Conservation (phyloP, 1,140 invertebrate species). For the Pseudomyrmex sp. region DNA sequence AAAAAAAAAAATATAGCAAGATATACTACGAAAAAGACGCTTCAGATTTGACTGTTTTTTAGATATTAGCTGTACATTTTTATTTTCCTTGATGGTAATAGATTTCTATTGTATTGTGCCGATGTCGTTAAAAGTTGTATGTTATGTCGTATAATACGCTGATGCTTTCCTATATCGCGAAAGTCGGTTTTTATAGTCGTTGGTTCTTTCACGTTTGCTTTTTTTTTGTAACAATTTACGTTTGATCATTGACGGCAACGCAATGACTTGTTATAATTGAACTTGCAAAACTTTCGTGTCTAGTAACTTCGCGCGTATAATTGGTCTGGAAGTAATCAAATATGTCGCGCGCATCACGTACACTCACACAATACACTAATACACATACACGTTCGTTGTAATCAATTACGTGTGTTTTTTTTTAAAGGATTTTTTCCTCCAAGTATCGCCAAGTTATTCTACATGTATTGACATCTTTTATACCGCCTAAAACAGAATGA, state of each 20-base stretch:
- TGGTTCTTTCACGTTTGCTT: slow-evolving; percentile 24
- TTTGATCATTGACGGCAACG: neutral
- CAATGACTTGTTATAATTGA: slow-evolving; percentile 35
- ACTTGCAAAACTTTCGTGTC: slow-evolving; percentile 22
- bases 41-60: slow-evolving; percentile 78
- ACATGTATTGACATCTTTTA: slow-evolving; percentile 63
- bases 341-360: slow-evolving; percentile 63
- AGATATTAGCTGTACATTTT: slow-evolving; percentile 32
- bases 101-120: slow-evolving; percentile 22
- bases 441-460: slow-evolving; percentile 46
- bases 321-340: slow-evolving; percentile 77
- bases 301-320: slow-evolving; percentile 38
- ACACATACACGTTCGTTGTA: slow-evolving; percentile 56
- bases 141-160: slow-evolving; percentile 9
- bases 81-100: neutral
- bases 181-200: slow-evolving; percentile 29
- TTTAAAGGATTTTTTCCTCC: slow-evolving; percentile 44
- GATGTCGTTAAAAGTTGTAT: slow-evolving; percentile 35
- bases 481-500: slow-evolving; percentile 68
- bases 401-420: slow-evolving; percentile 31
- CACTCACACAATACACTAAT: too few species aligned
- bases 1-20: slow-evolving; percentile 44
- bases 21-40: slow-evolving; percentile 68
- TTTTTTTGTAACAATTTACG: neutral
- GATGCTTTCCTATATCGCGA: slow-evolving; percentile 45